phyloP scores from a whole-genome alignment of 1,140 invertebrate genomes.

The Apis mellifera region DNA sequence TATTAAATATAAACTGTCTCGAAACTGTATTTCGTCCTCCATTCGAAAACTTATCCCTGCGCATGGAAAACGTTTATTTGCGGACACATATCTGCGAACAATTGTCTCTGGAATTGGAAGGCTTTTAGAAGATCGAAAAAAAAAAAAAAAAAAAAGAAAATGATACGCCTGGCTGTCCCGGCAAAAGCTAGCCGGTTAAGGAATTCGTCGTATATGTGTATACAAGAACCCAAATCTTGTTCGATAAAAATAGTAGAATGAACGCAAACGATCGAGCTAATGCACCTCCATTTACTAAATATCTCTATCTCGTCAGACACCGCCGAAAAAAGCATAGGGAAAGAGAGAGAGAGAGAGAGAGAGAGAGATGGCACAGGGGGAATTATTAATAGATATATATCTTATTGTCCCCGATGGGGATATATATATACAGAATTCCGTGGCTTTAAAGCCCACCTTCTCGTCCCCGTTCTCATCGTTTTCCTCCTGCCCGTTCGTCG shows the following conservation, averaged over 20 bases:
- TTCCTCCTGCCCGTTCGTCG: conserved; percentile 22
- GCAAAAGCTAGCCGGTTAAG: background rate
- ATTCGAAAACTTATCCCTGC: too few species aligned
- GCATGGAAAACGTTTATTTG: too few species aligned
- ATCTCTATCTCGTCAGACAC: conserved; percentile 31
- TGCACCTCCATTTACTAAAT: conserved; percentile 38
- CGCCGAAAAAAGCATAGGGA: background rate
- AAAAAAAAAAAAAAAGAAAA: background rate
- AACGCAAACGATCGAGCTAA: conserved; percentile 13
- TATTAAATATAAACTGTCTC: too few species aligned
- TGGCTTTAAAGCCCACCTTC: conserved; percentile 29
- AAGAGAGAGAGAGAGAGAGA: background rate
- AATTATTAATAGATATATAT: conserved; percentile 67
- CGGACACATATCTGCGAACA: too few species aligned
- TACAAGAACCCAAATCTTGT: background rate
- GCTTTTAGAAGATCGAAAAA: too few species aligned
- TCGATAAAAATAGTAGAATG: background rate
- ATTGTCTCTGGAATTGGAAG: too few species aligned
- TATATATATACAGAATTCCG: conserved; percentile 46
- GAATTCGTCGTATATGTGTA: background rate
- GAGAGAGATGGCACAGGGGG: background rate
- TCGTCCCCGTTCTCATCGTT: background rate
- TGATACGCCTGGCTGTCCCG: too few species aligned
- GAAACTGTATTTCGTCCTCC: too few species aligned
- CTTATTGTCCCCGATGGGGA: conserved; percentile 59